Evolutionary conservation across 1,140 invertebrate genomes (phyloP), one percentile per base, ranked within the genome.

Genomic region (Proales similis): DNA sequence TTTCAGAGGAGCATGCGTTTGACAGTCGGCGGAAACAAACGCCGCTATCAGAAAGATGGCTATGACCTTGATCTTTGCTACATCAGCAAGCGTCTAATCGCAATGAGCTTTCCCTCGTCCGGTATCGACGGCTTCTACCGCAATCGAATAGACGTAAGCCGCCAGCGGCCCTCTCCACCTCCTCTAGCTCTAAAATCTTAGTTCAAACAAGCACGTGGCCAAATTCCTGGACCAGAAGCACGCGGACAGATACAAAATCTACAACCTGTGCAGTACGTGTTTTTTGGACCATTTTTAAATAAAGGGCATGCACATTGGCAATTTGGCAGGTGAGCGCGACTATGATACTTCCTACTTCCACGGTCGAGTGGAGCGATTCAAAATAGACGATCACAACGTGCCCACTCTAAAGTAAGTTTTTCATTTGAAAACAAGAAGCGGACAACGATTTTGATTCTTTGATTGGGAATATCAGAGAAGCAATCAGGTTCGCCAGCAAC

Each of bases 301-400:
- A 36, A 64, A n/a, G 24, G 45, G 33, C 45, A 61, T 14, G 24
- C 3, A 22, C 17, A 20, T 67, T 42, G 1, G 26, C 9, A 17
- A 9, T 57, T 60, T n/a, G 70, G 32, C 57, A 80, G 78, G 75
- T 71, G 82, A 83, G 69, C 74, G 77, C 64, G 70, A 74, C n/a
- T 83, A 83, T 67, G 77, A 82, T 70, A 72, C 75, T 36, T 67
- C 64, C 4, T 73, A 78, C 53, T 83, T 83, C 68, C 74, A 82
- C 65, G 72, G 77, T 39, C 70, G 75, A 63, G 81, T 82, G 9
- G 75, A 79, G 63, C 70, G 79, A 61, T 75, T 77, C 63, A 72
- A 71, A 38, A 81, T 83, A 64, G 80, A 81, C 69, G 82, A 83
- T 67, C 82, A 83, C 68, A 82, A 83, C 71, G 81, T 82, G 3